Conservation (phyloP, 2,797 vertebrate species). For the Clarias fuscus region DNA sequence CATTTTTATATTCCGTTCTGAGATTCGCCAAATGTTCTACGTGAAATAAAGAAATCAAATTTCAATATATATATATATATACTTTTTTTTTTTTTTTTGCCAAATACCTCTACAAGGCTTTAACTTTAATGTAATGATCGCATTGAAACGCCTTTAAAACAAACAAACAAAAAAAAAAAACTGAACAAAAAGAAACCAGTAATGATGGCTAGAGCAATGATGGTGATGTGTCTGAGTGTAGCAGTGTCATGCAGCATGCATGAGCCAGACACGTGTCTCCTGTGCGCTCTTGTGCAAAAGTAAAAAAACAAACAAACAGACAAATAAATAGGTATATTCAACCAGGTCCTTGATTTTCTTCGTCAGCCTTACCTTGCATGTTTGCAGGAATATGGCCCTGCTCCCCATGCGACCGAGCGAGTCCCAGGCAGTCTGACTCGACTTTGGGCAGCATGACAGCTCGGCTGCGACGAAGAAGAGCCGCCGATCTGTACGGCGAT, state of each 20-base stretch:
- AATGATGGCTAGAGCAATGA: neutral
- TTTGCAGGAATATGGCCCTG: slow-evolving; percentile 93
- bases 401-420: slow-evolving; percentile 94
- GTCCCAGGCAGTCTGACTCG: slow-evolving; percentile 93
- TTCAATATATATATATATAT: neutral
- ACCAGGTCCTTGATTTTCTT: neutral
- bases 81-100: neutral
- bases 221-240: neutral
- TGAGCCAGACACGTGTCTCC: slow-evolving; percentile 17
- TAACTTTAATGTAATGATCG: neutral
- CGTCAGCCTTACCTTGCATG: slow-evolving; percentile 89
- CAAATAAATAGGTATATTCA: neutral
- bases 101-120: neutral
- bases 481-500: slow-evolving; percentile 76
- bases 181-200: neutral
- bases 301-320: too few relatives aligned
- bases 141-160: neutral
- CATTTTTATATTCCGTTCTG: neutral
- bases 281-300: neutral
- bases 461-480: slow-evolving; percentile 76
- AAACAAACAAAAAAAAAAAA: too few relatives aligned
- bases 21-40: neutral
- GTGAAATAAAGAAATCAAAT: neutral
- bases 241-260: neutral
- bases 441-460: slow-evolving; percentile 99